phyloP scores from a whole-genome alignment of 2,113 vertebrate species.

The Ammodytes marinus region DNA sequence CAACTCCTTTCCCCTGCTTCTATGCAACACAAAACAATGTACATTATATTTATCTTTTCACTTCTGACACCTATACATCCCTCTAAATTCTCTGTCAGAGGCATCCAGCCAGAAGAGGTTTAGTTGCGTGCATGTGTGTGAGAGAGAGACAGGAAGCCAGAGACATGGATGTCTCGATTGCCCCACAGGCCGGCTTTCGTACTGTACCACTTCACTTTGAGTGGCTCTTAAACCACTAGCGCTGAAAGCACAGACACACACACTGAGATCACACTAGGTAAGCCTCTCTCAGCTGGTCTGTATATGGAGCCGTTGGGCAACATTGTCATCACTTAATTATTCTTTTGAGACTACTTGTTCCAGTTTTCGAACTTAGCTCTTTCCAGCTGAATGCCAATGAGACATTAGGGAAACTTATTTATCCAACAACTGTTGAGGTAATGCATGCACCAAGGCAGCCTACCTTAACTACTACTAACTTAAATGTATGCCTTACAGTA shows the following conservation, averaged over 20 bases:
- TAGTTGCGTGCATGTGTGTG: background rate
- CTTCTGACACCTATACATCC: background rate
- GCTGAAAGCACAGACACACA: slow-evolving; percentile 33
- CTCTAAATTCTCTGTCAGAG: background rate
- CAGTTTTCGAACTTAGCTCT: slow-evolving; percentile 4
- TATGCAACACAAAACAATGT: slow-evolving; percentile 6
- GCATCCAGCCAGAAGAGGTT: background rate
- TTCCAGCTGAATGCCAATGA: slow-evolving; percentile 20
- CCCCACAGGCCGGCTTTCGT: slow-evolving; percentile 22
- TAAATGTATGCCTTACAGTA: too few relatives aligned
- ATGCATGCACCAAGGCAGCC: background rate
- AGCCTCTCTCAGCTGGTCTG: slow-evolving; percentile 25
- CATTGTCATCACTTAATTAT: slow-evolving; percentile 23
- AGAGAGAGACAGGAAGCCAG: background rate
- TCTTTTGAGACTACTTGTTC: slow-evolving; percentile 9
- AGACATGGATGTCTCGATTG: slow-evolving; percentile 11
- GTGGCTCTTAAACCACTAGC: slow-evolving; percentile 61
- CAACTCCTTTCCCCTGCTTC: slow-evolving; percentile 18
- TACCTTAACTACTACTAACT: too few relatives aligned
- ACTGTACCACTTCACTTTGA: slow-evolving; percentile 48
- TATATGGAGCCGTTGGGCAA: slow-evolving; percentile 20
- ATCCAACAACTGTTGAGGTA: background rate
- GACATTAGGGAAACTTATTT: slow-evolving; percentile 1
- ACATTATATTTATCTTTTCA: background rate
- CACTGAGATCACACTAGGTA: slow-evolving; percentile 7